phyloP scores from a whole-genome alignment of 2,113 vertebrate species.

The Camelus bactrianus region DNA sequence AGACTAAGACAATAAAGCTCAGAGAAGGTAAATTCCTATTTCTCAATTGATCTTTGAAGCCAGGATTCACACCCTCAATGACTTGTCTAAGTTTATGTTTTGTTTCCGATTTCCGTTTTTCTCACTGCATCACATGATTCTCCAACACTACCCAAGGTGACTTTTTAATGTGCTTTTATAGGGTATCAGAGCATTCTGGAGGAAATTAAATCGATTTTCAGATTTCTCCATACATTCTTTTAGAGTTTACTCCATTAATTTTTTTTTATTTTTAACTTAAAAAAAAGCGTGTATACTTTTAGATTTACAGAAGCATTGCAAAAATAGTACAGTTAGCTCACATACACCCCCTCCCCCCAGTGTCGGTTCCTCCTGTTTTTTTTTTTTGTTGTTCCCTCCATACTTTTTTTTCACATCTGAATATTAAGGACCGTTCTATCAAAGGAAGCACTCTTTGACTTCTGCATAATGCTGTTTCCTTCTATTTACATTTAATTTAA shows the following conservation, averaged over 20 bases:
- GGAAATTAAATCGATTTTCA: neutral
- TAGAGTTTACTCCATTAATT: too few relatives aligned
- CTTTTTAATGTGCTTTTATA: neutral
- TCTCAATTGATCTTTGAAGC: neutral
- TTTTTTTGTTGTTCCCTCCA: too few relatives aligned
- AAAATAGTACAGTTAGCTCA: too few relatives aligned
- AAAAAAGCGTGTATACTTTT: too few relatives aligned
- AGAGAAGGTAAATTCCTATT: neutral
- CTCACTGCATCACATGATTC: neutral
- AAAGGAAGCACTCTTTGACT: neutral
- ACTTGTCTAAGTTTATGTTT: neutral
- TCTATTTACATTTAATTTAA: constrained; percentile 74
- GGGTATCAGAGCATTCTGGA: neutral
- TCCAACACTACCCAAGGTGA: neutral
- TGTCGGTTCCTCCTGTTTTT: too few relatives aligned
- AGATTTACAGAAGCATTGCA: too few relatives aligned
- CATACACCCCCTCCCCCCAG: too few relatives aligned
- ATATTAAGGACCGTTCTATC: neutral
- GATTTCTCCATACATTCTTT: neutral
- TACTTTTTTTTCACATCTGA: neutral
- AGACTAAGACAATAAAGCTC: neutral
- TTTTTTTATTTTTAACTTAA: too few relatives aligned
- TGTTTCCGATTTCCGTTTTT: neutral
- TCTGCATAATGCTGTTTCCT: constrained; percentile 57
- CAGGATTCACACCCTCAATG: neutral